Percentiles rank a stretch among this genome's conserved stretches.
phyloP scores from a whole-genome alignment of 2,888 invertebrate genomes.

The Stenchaetothrips biformis region DNA sequence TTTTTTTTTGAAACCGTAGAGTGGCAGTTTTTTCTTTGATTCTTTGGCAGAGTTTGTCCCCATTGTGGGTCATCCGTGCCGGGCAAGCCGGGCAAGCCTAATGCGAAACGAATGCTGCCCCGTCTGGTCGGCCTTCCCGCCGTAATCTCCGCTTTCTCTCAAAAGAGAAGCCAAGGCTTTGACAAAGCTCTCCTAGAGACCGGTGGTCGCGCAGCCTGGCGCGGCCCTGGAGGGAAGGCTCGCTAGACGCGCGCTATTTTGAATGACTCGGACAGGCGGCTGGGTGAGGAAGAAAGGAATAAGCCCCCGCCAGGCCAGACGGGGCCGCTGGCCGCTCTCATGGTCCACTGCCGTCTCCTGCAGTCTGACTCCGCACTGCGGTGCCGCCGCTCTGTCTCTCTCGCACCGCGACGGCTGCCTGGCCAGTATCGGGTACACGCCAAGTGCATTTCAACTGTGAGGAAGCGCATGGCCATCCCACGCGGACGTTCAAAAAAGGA shows the following conservation, averaged over 20 bases:
- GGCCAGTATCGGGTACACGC: neutral
- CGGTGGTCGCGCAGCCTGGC: neutral
- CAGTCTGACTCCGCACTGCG: neutral
- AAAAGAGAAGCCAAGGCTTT: conserved; percentile 13
- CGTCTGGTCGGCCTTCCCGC: neutral
- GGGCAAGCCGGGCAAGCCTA: neutral
- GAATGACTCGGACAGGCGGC: neutral
- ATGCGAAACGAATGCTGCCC: conserved; percentile 8
- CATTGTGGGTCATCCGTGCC: too few species aligned
- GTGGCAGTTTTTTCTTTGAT: too few species aligned
- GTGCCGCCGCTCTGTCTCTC: neutral
- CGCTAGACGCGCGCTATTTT: neutral
- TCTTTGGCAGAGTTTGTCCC: too few species aligned
- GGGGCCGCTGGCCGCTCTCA: neutral
- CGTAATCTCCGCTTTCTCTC: neutral
- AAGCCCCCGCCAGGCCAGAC: neutral
- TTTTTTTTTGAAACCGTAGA: too few species aligned
- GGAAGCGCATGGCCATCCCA: too few species aligned
- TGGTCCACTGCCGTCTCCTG: neutral
- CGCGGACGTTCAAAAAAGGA: too few species aligned
- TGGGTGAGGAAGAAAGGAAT: neutral
- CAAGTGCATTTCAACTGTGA: too few species aligned
- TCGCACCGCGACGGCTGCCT: neutral
- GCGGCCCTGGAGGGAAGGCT: neutral
- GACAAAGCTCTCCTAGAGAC: neutral